Conservation (phyloP, 2,797 vertebrate species). For the Gouania willdenowi region DNA sequence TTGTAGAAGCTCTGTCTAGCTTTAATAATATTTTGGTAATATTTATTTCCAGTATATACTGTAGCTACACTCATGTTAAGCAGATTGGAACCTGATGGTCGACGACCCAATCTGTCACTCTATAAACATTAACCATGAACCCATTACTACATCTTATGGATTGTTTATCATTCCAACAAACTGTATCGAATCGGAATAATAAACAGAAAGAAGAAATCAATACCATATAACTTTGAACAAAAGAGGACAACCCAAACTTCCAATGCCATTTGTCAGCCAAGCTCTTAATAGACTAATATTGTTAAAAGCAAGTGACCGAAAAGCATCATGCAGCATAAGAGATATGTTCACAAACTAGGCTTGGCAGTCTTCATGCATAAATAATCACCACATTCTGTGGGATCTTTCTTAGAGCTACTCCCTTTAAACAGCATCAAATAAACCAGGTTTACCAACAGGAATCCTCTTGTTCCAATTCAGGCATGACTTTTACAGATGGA, state of each 20-base stretch:
- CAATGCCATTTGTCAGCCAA: conserved; percentile 76
- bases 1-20: no score
- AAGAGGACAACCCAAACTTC: conserved; percentile 72
- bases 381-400: conserved; percentile 53
- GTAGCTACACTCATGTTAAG: no score
- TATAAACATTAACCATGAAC: no score
- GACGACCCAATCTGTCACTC: no score
- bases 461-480: conserved; percentile 47
- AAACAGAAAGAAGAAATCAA: conserved; percentile 39
- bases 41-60: no score
- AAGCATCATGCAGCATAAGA: conserved; percentile 85
- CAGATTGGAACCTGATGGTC: no score
- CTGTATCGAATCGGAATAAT: no score
- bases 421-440: conserved; percentile 30
- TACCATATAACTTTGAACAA: conserved; percentile 66
- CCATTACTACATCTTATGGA: conserved; percentile 23
- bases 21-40: no score
- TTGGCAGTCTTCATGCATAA: conserved; percentile 84
- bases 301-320: conserved; percentile 80
- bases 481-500: conserved; percentile 14
- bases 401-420: conserved; percentile 53
- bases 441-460: conserved; percentile 14
- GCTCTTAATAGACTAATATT: conserved; percentile 71
- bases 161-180: conserved; percentile 50
- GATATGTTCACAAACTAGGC: conserved; percentile 82